phyloP scores from a whole-genome alignment of 2,888 invertebrate species.

The Philereme vetulata region DNA sequence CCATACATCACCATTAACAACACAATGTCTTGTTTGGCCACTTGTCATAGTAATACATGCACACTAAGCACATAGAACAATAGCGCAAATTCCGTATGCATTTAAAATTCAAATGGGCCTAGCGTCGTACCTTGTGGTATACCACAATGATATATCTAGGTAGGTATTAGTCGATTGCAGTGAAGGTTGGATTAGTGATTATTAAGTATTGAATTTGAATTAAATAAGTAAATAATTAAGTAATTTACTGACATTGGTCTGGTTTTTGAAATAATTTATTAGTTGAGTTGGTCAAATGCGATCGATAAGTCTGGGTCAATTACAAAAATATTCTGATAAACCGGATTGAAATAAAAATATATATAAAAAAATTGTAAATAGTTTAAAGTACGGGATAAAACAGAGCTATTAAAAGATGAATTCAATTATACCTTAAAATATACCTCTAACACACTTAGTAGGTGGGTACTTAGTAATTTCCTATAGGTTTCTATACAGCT shows the following conservation, averaged over 20 bases:
- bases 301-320: not conserved
- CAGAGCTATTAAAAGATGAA: no score
- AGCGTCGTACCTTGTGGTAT: conserved; percentile 52
- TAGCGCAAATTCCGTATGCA: conserved; percentile 38
- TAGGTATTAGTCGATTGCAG: conserved; percentile 28
- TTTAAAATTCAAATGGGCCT: conserved; percentile 65
- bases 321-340: no score
- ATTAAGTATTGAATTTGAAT: conserved; percentile 32
- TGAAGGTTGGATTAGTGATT: conserved; percentile 32
- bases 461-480: no score
- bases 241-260: conserved; percentile 2
- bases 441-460: no score
- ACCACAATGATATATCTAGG: conserved; percentile 40
- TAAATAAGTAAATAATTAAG: conserved; percentile 11
- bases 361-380: no score
- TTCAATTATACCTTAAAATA: no score
- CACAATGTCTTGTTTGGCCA: conserved; percentile 36
- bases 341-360: no score
- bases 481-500: no score
- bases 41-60: conserved; percentile 31
- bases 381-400: no score
- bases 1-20: conserved; percentile 28
- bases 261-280: conserved; percentile 5
- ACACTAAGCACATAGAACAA: conserved; percentile 26
- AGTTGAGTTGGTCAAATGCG: conserved; percentile 5